Evolutionary conservation across 2,888 invertebrate species (phyloP).

Genomic region (Machimus rusticus): DNA sequence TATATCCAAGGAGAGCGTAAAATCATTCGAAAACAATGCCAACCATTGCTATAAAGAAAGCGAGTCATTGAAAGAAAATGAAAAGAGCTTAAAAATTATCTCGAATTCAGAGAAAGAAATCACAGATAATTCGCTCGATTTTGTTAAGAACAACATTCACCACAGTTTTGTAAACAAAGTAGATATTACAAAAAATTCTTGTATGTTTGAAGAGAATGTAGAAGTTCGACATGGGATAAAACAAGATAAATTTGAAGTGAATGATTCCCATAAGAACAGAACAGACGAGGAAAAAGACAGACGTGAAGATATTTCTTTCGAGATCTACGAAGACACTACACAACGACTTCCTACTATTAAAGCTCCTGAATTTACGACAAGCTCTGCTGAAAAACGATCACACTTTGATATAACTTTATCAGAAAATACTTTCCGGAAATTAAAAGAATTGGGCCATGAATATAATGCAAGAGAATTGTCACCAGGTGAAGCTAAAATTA

Average conservation of each 20-base stretch:
- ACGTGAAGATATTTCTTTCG: not conserved
- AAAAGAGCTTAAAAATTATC: not conserved
- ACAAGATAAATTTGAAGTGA: not conserved
- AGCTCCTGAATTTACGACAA: not conserved
- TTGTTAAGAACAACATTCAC: not conserved
- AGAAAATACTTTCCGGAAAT: constrained; percentile 1
- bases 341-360: not conserved
- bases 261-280: not conserved
- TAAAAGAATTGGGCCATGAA: not conserved
- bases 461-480: not conserved
- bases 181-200: not conserved
- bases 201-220: not conserved
- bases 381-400: not conserved
- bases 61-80: not conserved
- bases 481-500: constrained; percentile 1
- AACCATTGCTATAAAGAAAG: not conserved
- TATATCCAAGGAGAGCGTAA: not conserved
- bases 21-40: not conserved
- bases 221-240: not conserved
- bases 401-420: constrained; percentile 3
- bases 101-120: not conserved
- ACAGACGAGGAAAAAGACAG: not conserved
- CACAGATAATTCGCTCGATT: not conserved
- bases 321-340: constrained; percentile 9
- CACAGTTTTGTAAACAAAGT: not conserved